phyloP scores from a whole-genome alignment of 64 coral and sea anemone genomes.

The Actinia equina region DNA sequence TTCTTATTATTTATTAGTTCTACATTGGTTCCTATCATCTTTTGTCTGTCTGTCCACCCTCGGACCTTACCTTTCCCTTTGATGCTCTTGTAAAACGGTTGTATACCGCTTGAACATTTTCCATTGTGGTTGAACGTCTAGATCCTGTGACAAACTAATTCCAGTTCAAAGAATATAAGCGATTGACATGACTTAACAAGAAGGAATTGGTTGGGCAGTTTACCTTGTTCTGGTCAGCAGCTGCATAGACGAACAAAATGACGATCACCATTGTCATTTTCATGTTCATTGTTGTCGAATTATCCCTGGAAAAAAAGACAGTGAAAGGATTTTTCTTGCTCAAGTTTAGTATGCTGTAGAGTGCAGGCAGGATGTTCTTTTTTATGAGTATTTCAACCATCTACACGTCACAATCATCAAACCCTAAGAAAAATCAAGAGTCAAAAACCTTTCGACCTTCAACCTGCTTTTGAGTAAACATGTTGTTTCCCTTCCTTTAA shows the following conservation, averaged over 20 bases:
- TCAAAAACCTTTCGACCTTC: slow-evolving; percentile 5
- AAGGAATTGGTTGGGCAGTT: too few relatives aligned
- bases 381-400: background rate
- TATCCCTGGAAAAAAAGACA: background rate
- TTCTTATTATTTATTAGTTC: too few relatives aligned
- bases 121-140: slow-evolving; percentile 46
- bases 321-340: background rate
- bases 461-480: slow-evolving; percentile 12
- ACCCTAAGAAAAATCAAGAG: background rate
- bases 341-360: background rate
- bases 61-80: slow-evolving; percentile 36
- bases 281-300: background rate
- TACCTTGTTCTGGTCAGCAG: background rate
- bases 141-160: background rate
- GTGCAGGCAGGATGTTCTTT: background rate
- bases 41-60: too few relatives aligned
- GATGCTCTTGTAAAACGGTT: slow-evolving; percentile 54
- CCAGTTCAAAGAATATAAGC: background rate
- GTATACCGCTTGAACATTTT: slow-evolving; percentile 56
- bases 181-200: too few relatives aligned
- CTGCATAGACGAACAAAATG: background rate
- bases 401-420: background rate
- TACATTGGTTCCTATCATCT: too few relatives aligned
- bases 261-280: background rate
- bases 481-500: background rate